phyloP scores from a whole-genome alignment of 2,113 vertebrate genomes.

The Apus apus region DNA sequence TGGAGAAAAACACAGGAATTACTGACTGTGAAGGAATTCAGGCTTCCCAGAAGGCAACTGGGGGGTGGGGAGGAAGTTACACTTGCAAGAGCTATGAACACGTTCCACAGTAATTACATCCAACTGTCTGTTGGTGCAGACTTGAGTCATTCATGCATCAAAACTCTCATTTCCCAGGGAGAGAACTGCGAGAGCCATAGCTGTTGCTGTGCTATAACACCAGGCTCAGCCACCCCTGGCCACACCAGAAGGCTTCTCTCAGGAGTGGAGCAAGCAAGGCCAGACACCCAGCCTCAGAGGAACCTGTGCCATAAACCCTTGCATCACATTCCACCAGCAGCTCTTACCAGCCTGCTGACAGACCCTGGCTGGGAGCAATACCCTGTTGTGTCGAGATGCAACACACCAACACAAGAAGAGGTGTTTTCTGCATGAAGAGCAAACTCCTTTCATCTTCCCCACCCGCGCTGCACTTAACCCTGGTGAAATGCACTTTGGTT shows the following conservation, averaged over 20 bases:
- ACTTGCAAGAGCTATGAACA: neutral
- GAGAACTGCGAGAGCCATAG: neutral
- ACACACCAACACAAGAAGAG: rapidly evolving
- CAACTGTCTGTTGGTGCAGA: neutral
- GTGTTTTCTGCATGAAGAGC: neutral
- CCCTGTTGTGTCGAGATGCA: neutral
- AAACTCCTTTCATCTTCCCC: neutral
- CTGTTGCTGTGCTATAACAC: neutral
- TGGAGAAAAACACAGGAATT: neutral
- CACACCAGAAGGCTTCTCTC: neutral
- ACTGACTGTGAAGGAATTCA: neutral
- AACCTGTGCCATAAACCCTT: neutral
- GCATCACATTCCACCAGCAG: neutral
- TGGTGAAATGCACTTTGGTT: neutral
- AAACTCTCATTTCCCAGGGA: neutral
- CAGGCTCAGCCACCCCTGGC: rapidly evolving
- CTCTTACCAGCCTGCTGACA: neutral
- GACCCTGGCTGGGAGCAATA: neutral
- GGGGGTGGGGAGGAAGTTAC: neutral
- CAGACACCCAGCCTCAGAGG: rapidly evolving
- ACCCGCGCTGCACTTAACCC: neutral
- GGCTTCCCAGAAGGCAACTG: neutral
- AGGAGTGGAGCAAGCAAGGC: neutral
- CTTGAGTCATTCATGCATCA: neutral
- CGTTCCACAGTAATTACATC: neutral